Evolutionary conservation across 2,888 invertebrate species (phyloP).

Genomic region (Encarsia formosa): DNA sequence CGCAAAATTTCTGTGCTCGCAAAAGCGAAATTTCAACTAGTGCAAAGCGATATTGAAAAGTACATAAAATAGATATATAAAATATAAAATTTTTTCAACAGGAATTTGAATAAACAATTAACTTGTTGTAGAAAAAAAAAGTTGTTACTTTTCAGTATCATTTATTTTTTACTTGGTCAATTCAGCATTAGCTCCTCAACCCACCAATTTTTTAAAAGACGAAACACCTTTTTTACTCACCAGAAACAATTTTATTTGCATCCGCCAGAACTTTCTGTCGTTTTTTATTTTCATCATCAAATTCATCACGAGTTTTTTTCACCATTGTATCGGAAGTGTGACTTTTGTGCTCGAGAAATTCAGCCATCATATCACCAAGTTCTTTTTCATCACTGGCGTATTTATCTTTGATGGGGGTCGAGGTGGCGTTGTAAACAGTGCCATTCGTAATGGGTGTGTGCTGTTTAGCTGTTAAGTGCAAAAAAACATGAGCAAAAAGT

Average conservation of each 20-base stretch:
- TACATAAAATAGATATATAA: too few species aligned
- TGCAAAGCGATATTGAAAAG: too few species aligned
- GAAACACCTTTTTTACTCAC: slow-evolving; percentile 40
- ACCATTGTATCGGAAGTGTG: slow-evolving; percentile 44
- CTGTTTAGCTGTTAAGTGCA: slow-evolving; percentile 49
- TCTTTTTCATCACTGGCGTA: slow-evolving; percentile 51
- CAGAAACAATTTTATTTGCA: slow-evolving; percentile 47
- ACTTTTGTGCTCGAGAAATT: slow-evolving; percentile 47
- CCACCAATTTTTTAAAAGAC: slow-evolving; percentile 31
- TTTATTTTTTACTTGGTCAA: slow-evolving; percentile 13
- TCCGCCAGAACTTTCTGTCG: slow-evolving; percentile 47
- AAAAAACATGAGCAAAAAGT: slow-evolving; percentile 27
- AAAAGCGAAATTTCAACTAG: too few species aligned
- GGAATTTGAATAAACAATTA: too few species aligned
- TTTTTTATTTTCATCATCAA: slow-evolving; percentile 44
- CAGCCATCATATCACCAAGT: slow-evolving; percentile 47
- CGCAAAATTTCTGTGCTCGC: too few species aligned
- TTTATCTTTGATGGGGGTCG: slow-evolving; percentile 51
- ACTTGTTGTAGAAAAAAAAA: too few species aligned
- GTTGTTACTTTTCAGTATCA: slow-evolving; percentile 7
- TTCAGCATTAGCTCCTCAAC: slow-evolving; percentile 49
- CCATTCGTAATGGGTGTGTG: slow-evolving; percentile 50
- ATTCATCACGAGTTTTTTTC: slow-evolving; percentile 44
- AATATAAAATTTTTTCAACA: too few species aligned
- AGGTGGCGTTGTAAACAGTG: slow-evolving; percentile 50